These are phyloP conservation scores for Hesperia comma DNA, from an alignment of 2,888 invertebrate genomes.

Conservation along the genomic window DNA sequence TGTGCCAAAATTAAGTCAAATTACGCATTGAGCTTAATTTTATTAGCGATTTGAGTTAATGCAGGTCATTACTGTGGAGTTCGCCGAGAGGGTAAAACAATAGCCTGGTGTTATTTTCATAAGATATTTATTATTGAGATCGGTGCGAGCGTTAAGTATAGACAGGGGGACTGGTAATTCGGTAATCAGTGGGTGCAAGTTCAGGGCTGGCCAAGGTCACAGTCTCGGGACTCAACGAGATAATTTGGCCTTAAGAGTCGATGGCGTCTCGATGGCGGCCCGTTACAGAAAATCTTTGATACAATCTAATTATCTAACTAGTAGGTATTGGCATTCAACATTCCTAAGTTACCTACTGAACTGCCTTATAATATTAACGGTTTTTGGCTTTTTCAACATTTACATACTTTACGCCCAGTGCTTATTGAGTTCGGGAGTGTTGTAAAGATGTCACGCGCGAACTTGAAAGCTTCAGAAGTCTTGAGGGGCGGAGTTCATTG, in stretches of 20 bases:
- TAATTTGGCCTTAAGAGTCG: conserved; percentile 59
- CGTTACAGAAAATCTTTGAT: conserved; percentile 24
- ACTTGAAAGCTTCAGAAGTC: conserved; percentile 57
- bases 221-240: conserved; percentile 59
- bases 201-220: conserved; percentile 73
- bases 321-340: conserved; percentile 4
- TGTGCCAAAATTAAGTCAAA: conserved; percentile 77
- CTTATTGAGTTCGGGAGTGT: conserved; percentile 9
- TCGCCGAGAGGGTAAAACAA: conserved; percentile 70
- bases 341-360: background rate
- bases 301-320: conserved; percentile 34
- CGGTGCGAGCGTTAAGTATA: conserved; percentile 75
- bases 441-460: conserved; percentile 73
- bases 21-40: conserved; percentile 75
- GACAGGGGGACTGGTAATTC: conserved; percentile 75
- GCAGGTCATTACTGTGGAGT: conserved; percentile 70
- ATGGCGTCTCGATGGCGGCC: conserved; percentile 51
- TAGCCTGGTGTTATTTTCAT: conserved; percentile 79
- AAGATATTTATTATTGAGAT: conserved; percentile 84
- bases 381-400: conserved; percentile 8
- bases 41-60: conserved; percentile 79
- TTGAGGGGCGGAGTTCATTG: conserved; percentile 73
- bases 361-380: conserved; percentile 8
- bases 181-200: conserved; percentile 79
- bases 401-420: conserved; percentile 16